Evolutionary conservation across 2,113 vertebrate species (phyloP).

Genomic region (Ursus arctos): DNA sequence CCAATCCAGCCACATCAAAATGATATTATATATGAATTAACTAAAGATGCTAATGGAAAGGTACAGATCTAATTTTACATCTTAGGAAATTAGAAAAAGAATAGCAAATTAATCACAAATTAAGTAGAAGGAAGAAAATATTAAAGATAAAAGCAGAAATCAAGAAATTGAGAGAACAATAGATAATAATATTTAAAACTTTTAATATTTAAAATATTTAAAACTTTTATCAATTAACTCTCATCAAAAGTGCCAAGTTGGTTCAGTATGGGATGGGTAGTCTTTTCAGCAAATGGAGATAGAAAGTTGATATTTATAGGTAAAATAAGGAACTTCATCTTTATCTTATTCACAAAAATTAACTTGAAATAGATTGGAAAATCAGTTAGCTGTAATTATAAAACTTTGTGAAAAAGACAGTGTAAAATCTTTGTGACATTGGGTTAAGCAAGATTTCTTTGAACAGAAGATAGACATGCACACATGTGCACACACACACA

Average conservation of each 20-base stretch:
- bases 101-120: neutral
- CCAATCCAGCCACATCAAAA: neutral
- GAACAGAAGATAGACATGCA: neutral
- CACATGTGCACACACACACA: neutral
- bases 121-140: neutral
- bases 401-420: neutral
- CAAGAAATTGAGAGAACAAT: neutral
- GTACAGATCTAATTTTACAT: neutral
- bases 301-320: neutral
- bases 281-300: neutral
- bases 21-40: neutral
- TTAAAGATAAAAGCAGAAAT: neutral
- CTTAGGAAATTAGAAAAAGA: neutral
- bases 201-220: neutral
- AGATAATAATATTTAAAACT: conserved; percentile 5
- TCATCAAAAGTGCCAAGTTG: neutral
- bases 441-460: neutral
- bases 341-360: neutral
- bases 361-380: neutral
- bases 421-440: neutral
- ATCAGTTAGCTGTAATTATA: neutral
- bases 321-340: neutral
- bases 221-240: neutral
- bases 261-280: neutral
- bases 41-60: neutral